Evolutionary conservation across 2,113 vertebrate species (phyloP), one percentile per base, ranked within the genome.

Genomic region (Taxidea taxus): DNA sequence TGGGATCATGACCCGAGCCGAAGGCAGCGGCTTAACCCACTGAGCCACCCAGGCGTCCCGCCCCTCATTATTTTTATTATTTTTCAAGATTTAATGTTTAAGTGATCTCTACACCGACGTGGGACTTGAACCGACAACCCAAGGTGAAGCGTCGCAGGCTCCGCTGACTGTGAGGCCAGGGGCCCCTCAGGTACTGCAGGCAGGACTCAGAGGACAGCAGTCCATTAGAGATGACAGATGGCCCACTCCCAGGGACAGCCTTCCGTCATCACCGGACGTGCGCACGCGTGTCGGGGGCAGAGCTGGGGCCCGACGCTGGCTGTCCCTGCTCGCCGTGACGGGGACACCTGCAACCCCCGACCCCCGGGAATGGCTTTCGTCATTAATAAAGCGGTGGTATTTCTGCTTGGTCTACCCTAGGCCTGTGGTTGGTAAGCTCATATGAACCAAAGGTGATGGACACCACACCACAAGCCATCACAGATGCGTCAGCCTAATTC

Each of bases 401-500:
- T 5, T 39, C 13, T n/a, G 47, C 39, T 81, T 31, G 34, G 49
- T 7, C 39, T 20, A 3, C 4, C 39, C 9, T 34, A 10, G 47
- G 56, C 14, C 3, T 31, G 34, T 9, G 27, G 29, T 13, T 18
- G 0, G 29, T 58, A 29, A 75, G n/a, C 14, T 39, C n/a, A 51
- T 4, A 49, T 7, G 15, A 4, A 54, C 9, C 18, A 49, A 31
- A 89, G 62, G 0, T 14, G 66, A 21, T 0, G 0, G 2, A 15
- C 13, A 21, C 21, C 83, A 77, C 15, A 29, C 10, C 34, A 8
- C 0, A 49, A 37, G 29, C 6, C 4, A 34, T 10, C 6, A 3
- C 6, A 23, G 29, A 7, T 7, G 4, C 0, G 1, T 0, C 2
- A 10, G 6, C 37, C 68, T 23, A 5, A n/a, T 16, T 34, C 6